These are phyloP conservation scores for Rotaria sp. DNA, from an alignment of 2,888 invertebrate genomes.

Conservation along the genomic window DNA sequence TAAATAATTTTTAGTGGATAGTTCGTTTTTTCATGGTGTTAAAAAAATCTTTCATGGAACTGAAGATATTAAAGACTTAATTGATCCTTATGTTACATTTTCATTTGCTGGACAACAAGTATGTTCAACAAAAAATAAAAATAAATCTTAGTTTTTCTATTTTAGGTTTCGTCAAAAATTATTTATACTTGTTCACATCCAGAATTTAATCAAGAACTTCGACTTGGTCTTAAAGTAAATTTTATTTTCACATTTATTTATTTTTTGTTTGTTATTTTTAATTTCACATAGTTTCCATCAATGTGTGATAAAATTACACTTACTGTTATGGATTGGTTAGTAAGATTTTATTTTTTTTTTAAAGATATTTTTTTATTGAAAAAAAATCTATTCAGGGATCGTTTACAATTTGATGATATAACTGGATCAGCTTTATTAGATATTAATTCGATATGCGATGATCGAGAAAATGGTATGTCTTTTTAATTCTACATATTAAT, in stretches of 20 bases:
- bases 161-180: slow-evolving; percentile 52
- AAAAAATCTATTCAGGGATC: neutral
- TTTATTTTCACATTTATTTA: neutral
- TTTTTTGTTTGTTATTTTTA: slow-evolving; percentile 22
- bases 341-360: neutral
- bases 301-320: slow-evolving; percentile 57
- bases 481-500: neutral
- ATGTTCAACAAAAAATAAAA: neutral
- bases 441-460: slow-evolving; percentile 16
- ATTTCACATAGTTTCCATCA: slow-evolving; percentile 57
- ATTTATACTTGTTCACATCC: slow-evolving; percentile 56
- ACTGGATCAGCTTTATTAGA: neutral
- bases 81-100: slow-evolving; percentile 57
- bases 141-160: neutral
- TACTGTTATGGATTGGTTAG: slow-evolving; percentile 56
- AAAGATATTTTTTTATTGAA: neutral
- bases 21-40: slow-evolving; percentile 56
- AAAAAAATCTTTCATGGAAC: slow-evolving; percentile 54
- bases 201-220: slow-evolving; percentile 56
- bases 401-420: slow-evolving; percentile 7
- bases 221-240: slow-evolving; percentile 55
- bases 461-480: slow-evolving; percentile 30
- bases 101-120: slow-evolving; percentile 57
- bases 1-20: slow-evolving; percentile 55
- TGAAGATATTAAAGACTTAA: slow-evolving; percentile 48